Conservation (phyloP, 2,797 vertebrate species). For the Coendou prehensilis region DNA sequence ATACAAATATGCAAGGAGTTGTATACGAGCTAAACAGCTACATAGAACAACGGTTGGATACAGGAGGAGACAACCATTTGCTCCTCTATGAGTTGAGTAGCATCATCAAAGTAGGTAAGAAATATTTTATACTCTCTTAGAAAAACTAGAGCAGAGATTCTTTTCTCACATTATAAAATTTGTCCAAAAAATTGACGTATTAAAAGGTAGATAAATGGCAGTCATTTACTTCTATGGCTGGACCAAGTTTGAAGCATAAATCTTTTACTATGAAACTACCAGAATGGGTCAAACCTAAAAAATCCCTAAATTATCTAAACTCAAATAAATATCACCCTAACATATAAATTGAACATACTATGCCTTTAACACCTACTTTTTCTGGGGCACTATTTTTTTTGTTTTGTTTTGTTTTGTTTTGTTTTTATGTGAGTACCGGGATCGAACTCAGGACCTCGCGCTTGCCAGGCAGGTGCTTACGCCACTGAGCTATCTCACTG, state of each 20-base stretch:
- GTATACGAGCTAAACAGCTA: conserved; percentile 98
- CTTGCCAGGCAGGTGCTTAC: no score
- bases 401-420: no score
- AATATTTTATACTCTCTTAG: not conserved
- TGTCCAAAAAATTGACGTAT: not conserved
- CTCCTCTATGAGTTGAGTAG: conserved; percentile 97
- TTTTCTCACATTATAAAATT: not conserved
- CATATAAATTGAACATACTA: not conserved
- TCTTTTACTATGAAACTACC: not conserved
- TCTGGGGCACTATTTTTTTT: not conserved
- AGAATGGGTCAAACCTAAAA: not conserved
- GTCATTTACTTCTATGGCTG: not conserved
- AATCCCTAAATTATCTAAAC: not conserved
- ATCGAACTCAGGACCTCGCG: no score
- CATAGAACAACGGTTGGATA: conserved; percentile 97
- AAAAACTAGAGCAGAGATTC: not conserved
- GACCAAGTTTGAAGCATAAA: not conserved
- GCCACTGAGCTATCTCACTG: no score
- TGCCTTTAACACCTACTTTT: not conserved
- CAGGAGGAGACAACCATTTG: conserved; percentile 97
- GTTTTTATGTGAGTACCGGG: no score
- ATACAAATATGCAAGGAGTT: conserved; percentile 98
- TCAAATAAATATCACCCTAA: not conserved
- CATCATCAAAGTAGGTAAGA: conserved; percentile 97
- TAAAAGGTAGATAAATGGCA: not conserved